Conservation (phyloP, 92 coral and sea anemone genomes). For the Zoanthus sociatus region DNA sequence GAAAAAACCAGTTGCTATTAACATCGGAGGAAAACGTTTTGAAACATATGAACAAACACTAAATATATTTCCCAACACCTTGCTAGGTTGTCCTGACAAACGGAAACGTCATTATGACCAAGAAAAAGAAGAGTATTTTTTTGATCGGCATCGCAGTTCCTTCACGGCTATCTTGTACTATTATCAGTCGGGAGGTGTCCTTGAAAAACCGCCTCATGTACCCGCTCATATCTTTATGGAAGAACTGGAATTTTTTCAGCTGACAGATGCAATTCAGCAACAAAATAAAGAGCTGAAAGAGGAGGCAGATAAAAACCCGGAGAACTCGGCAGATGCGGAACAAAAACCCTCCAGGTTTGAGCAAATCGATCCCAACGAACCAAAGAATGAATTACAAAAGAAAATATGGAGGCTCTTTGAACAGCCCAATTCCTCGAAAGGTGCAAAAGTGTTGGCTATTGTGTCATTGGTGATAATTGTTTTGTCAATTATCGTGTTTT, state of each 20-base stretch:
- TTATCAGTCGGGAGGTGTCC: conserved; percentile 92
- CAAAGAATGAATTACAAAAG: conserved; percentile 67
- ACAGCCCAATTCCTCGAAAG: conserved; percentile 79
- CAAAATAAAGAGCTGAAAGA: conserved; percentile 73
- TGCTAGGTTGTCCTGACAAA: conserved; percentile 83
- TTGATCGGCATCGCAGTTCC: conserved; percentile 95
- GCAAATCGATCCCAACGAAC: conserved; percentile 62
- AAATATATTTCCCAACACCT: conserved; percentile 86
- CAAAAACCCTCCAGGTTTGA: conserved; percentile 16
- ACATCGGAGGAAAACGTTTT: conserved; percentile 92
- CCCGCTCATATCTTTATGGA: conserved; percentile 83
- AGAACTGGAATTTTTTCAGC: conserved; percentile 89
- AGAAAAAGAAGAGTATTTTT: conserved; percentile 86
- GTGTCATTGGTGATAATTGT: conserved; percentile 80
- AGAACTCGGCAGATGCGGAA: background rate
- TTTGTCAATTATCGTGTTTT: conserved; percentile 87
- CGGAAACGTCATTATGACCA: conserved; percentile 79
- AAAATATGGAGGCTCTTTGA: conserved; percentile 87
- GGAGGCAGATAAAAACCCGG: conserved; percentile 43
- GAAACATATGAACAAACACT: conserved; percentile 92
- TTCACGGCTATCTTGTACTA: conserved; percentile 95
- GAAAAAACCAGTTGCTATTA: conserved; percentile 75
- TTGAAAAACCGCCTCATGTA: conserved; percentile 86
- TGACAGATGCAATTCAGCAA: conserved; percentile 82
- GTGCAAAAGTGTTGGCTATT: conserved; percentile 80